Conservation (phyloP, 2,888 invertebrate species). For the Cheilosia impressa region DNA sequence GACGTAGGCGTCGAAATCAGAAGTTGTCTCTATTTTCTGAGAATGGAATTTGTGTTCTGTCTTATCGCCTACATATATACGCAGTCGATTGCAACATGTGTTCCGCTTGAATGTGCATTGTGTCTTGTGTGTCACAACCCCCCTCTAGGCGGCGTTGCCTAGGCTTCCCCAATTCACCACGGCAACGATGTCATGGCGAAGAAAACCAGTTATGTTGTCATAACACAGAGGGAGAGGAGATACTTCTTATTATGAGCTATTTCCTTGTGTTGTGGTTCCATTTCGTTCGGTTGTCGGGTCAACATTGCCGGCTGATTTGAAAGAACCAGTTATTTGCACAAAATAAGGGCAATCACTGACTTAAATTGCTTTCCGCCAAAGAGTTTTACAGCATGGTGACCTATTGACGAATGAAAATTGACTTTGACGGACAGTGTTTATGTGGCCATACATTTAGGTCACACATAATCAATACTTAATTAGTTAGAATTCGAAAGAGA, state of each 20-base stretch:
- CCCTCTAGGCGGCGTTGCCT: conserved; percentile 20
- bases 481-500: too few relatives aligned
- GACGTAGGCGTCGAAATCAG: conserved; percentile 42
- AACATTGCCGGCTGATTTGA: conserved; percentile 64
- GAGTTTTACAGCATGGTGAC: too few relatives aligned
- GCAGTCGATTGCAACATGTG: conserved; percentile 61
- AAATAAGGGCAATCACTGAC: conserved; percentile 47
- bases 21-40: background rate
- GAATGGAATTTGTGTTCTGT: conserved; percentile 10
- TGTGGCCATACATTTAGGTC: too few relatives aligned
- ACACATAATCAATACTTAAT: too few relatives aligned
- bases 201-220: conserved; percentile 69
- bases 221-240: conserved; percentile 18
- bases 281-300: conserved; percentile 52
- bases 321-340: conserved; percentile 59
- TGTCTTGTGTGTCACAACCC: background rate
- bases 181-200: conserved; percentile 48
- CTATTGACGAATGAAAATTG: too few relatives aligned
- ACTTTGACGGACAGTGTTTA: too few relatives aligned
- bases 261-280: conserved; percentile 42
- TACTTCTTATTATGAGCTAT: conserved; percentile 32
- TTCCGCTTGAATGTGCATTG: conserved; percentile 57
- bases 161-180: conserved; percentile 34
- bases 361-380: conserved; percentile 27
- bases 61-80: background rate